Base-by-base conservation (phyloP, 1,140 invertebrate genomes). In the Epicauta chinensis region DNA sequence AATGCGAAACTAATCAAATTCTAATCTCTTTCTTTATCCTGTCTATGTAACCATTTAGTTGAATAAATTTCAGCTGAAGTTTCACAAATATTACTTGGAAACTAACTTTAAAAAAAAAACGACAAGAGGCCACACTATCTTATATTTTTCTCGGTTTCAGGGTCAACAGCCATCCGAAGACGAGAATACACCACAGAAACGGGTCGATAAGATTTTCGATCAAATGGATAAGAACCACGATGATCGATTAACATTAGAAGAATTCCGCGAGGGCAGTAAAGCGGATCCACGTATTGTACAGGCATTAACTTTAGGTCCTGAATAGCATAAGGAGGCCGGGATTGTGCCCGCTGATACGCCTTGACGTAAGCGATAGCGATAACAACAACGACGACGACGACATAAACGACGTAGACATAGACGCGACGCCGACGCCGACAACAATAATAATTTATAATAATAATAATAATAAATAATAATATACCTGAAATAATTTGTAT, bases 201-300 rank as follows among this genome's bases (percentile, higher is more conserved):
- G 94, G 66, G 93, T 97, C 29, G 93, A 97, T 72, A 93, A 95
- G 72, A 97, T 97, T 67, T 97, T 97, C 75, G 90, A 94, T 71
- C 92, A 95, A 70, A 96, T 97, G 92, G 94, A 97, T 75, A 96
- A 97, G 76, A 98, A 99, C 71, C 90, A 96, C 73, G 96, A 99
- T 75, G 94, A 97, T 69, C 86, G 89, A 69, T 80, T 99, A 55
- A 98, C 94, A 11, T 80, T 97, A 56, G 95, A 98, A 65, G 96
- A 99, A 74, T 99, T 99, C 75, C 85, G 94, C 64, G 96, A 98
- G 76, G 95, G 95, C 55, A 97, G 93, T 70, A 98, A 98, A 75
- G 93, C 93, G 36, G 96, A 99, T 75, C 95, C 96, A 3, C 84
- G 94, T 73, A 99, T 99, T 69, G 94, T 98, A 12, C 94, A 98